Conservation (phyloP, 2,797 vertebrate species). For the Novumbra hubbsi region DNA sequence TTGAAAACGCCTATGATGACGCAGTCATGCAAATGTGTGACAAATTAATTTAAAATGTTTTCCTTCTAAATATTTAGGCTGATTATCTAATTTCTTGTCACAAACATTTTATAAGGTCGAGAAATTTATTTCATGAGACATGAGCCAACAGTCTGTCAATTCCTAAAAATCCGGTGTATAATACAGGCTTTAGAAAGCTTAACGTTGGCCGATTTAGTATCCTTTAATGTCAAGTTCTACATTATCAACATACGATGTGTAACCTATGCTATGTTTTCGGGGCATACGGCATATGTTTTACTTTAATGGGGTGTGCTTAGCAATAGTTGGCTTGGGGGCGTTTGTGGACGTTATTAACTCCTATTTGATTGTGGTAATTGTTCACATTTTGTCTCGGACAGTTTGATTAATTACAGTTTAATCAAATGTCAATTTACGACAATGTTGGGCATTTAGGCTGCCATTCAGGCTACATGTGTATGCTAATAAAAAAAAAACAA, state of each 20-base stretch:
- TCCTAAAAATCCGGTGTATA: not conserved
- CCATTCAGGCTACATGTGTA: not conserved
- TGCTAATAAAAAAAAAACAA: not conserved
- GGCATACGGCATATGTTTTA: constrained; percentile 13
- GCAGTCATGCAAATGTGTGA: no score
- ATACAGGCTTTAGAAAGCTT: not conserved
- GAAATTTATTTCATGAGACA: not conserved
- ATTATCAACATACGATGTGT: not conserved
- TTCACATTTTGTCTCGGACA: constrained; percentile 79
- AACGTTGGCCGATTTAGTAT: not conserved
- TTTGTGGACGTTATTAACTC: constrained; percentile 79
- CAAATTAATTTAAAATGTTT: no score
- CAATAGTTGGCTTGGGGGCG: constrained; percentile 70
- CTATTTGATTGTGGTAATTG: constrained; percentile 84
- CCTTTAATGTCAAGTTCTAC: not conserved
- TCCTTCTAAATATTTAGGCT: no score
- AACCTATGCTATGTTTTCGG: not conserved
- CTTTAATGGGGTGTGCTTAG: constrained; percentile 31
- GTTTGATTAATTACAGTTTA: constrained; percentile 89
- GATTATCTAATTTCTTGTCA: not conserved
- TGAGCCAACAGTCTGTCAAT: not conserved
- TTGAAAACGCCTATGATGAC: not conserved
- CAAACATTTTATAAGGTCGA: not conserved
- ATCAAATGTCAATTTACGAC: constrained; percentile 80
- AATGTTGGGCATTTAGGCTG: not conserved